These are phyloP conservation scores for Metallyticus violacea DNA, from an alignment of 2,888 invertebrate genomes.

Conservation along the genomic window DNA sequence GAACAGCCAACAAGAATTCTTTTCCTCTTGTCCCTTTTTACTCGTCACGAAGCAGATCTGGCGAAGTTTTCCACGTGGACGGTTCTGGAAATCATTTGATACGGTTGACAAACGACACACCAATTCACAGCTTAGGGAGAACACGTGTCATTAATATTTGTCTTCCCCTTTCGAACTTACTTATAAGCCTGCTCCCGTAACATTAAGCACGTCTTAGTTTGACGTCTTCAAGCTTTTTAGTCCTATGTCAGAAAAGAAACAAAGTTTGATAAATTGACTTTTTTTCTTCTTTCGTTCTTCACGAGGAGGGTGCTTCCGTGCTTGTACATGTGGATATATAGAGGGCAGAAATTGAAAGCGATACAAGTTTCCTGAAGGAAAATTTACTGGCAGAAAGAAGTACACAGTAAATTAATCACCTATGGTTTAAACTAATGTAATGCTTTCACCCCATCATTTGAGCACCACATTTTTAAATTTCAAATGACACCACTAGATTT, in stretches of 20 bases:
- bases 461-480: no score
- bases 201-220: neutral
- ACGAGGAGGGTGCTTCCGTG: neutral
- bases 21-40: neutral
- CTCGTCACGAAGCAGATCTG: no score
- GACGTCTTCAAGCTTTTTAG: neutral
- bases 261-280: neutral
- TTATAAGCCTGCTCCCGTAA: neutral
- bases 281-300: neutral
- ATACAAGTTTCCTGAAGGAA: neutral
- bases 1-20: neutral
- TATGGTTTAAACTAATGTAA: no score
- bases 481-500: no score
- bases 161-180: neutral
- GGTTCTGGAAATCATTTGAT: slow-evolving; percentile 46
- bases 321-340: neutral
- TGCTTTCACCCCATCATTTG: no score
- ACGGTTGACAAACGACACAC: slow-evolving; percentile 46
- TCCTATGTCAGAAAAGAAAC: neutral
- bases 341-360: neutral
- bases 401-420: no score
- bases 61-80: slow-evolving; percentile 20
- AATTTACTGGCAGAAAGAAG: neutral
- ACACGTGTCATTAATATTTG: neutral
- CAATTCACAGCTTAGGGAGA: slow-evolving; percentile 35